These are phyloP conservation scores for Cephus rjabovi DNA, from an alignment of 2,888 invertebrate genomes.

Conservation along the genomic window DNA sequence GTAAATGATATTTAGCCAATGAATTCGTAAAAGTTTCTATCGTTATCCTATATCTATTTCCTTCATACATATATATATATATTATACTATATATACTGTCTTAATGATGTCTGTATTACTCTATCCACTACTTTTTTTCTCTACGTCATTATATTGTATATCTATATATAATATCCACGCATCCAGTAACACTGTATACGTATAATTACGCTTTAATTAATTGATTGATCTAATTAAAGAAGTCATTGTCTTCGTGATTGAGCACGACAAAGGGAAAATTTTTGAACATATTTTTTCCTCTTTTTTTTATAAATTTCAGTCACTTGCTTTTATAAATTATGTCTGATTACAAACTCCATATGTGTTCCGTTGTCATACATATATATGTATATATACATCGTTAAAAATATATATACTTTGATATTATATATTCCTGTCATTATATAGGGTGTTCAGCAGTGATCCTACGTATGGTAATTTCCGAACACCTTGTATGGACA, in stretches of 20 bases:
- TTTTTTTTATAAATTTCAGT: neutral
- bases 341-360: neutral
- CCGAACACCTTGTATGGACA: neutral
- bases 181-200: neutral
- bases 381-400: neutral
- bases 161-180: neutral
- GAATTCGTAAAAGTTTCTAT: slow-evolving; percentile 15
- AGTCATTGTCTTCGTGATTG: neutral
- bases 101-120: neutral
- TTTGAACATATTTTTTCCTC: neutral
- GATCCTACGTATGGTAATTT: neutral
- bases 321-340: neutral
- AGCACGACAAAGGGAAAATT: neutral
- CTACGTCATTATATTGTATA: slow-evolving; percentile 1
- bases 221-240: neutral
- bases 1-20: slow-evolving; percentile 15
- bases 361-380: neutral
- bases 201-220: neutral
- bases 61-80: slow-evolving; percentile 1
- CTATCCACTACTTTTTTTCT: slow-evolving; percentile 6
- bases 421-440: neutral
- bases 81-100: neutral
- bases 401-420: neutral
- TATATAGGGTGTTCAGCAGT: neutral
- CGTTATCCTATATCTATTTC: slow-evolving; percentile 10